A percentile compares a stretch with the other conserved stretches of the same genome.
These are phyloP conservation scores for Mactromeris polynyma DNA, from an alignment of 2,888 invertebrate species.

Conservation along the genomic window DNA sequence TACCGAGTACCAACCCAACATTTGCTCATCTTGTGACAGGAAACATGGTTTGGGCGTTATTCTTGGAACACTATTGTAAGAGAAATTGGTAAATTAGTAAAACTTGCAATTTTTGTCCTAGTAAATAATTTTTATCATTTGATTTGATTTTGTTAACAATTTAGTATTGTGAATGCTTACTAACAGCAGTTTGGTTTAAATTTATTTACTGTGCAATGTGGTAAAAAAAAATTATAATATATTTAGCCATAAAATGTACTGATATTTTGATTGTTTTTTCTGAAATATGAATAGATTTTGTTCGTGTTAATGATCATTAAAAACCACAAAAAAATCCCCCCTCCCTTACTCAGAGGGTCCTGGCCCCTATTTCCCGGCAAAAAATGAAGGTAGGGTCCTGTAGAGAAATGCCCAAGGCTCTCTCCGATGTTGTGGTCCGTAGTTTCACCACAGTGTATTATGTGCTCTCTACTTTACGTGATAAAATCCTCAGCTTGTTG, in stretches of 20 bases:
- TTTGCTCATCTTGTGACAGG: too few species aligned
- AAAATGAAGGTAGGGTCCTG: too few species aligned
- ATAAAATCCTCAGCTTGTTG: background rate
- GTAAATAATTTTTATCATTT: background rate
- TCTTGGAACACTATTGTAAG: too few species aligned
- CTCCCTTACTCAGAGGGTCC: too few species aligned
- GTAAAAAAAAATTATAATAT: background rate
- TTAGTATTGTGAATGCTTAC: background rate
- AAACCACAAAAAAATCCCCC: background rate
- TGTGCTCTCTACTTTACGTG: background rate
- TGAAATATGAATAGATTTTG: background rate
- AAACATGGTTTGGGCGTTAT: too few species aligned
- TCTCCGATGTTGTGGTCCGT: background rate
- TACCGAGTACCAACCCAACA: too few species aligned
- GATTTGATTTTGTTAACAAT: background rate
- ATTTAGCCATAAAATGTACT: background rate
- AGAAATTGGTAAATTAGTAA: too few species aligned
- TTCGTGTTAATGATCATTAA: background rate
- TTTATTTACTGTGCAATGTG: background rate
- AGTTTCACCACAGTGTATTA: background rate
- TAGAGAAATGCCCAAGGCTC: background rate
- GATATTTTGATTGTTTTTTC: background rate
- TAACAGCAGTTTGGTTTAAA: background rate
- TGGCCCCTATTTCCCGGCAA: too few species aligned
- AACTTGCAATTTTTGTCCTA: too few species aligned